Evolutionary conservation across 2,888 invertebrate genomes (phyloP).

Genomic region (Margaritifera margaritifera): DNA sequence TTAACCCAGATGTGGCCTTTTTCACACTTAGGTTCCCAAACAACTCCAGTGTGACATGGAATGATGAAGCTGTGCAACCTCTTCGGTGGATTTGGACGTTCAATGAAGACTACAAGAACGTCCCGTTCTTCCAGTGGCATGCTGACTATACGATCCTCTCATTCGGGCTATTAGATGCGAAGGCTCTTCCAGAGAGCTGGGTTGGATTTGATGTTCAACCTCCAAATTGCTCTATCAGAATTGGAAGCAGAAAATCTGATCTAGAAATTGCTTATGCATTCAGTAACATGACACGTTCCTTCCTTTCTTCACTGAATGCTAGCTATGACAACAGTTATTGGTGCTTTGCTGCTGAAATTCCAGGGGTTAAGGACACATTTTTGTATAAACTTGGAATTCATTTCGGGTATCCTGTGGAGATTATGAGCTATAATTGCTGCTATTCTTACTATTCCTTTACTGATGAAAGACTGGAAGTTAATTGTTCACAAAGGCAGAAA

Average conservation of each 20-base stretch:
- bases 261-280: conserved; percentile 12
- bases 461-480: too few relatives aligned
- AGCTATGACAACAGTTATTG: conserved; percentile 7
- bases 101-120: conserved; percentile 9
- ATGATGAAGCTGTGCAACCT: too few relatives aligned
- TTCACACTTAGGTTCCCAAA: too few relatives aligned
- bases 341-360: conserved; percentile 19
- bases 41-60: too few relatives aligned
- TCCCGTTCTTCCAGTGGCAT: conserved; percentile 24
- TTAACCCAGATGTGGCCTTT: too few relatives aligned
- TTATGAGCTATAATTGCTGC: conserved; percentile 26
- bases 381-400: conserved; percentile 20
- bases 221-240: conserved; percentile 11
- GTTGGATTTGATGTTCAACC: conserved; percentile 9
- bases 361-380: conserved; percentile 15
- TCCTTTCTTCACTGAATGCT: not conserved
- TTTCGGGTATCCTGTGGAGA: too few relatives aligned
- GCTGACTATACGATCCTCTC: conserved; percentile 25
- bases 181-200: conserved; percentile 2
- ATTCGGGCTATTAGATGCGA: conserved; percentile 21
- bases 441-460: too few relatives aligned
- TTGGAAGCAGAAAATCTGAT: conserved; percentile 13
- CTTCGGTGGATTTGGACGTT: conserved; percentile 27
- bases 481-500: too few relatives aligned
- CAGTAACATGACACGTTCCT: conserved; percentile 14